Evolutionary conservation across 2,888 invertebrate genomes (phyloP).

Genomic region (Eristalis pertinax): DNA sequence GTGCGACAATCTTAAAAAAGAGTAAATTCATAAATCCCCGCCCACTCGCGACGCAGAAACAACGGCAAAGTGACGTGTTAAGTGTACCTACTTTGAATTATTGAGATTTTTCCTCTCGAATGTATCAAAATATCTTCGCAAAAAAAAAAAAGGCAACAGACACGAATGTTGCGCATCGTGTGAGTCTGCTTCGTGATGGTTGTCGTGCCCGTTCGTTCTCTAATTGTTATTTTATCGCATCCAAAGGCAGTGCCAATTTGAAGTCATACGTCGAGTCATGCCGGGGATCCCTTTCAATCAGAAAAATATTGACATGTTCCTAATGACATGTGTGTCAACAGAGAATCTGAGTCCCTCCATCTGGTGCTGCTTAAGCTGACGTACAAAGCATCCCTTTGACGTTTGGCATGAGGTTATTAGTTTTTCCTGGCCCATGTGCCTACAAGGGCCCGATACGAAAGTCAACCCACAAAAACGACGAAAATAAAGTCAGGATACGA

Average conservation of each 20-base stretch:
- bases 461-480: background rate
- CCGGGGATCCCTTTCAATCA: background rate
- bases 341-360: background rate
- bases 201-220: no score
- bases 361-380: background rate
- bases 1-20: constrained; percentile 23
- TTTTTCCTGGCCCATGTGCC: background rate
- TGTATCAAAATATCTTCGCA: background rate
- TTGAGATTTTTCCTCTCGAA: background rate
- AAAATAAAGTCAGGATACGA: constrained; percentile 10
- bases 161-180: background rate
- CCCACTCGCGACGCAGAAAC: background rate
- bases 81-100: constrained; percentile 18
- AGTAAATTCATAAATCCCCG: constrained; percentile 9
- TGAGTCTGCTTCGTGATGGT: background rate
- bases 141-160: background rate
- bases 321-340: background rate
- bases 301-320: background rate
- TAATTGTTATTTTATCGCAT: background rate
- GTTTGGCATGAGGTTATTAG: background rate
- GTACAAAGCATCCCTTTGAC: background rate
- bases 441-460: constrained; percentile 1
- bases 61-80: constrained; percentile 10
- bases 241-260: background rate
- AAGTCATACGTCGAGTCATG: background rate